These are phyloP conservation scores for Strigops habroptila DNA, from an alignment of 2,113 vertebrate species.

Conservation along the genomic window DNA sequence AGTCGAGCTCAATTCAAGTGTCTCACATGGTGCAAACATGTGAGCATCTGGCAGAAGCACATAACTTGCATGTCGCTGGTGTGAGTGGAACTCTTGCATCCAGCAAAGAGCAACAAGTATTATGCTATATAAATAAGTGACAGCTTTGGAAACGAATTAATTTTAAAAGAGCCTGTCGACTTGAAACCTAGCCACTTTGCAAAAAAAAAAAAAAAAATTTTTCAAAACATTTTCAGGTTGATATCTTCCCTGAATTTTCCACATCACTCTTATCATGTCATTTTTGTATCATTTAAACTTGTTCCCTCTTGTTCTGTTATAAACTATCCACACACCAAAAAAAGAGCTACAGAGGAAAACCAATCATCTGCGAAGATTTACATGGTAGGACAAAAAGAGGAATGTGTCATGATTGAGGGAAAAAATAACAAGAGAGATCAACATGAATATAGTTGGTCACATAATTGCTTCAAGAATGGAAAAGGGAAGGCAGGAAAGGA, in stretches of 20 bases:
- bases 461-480: not conserved
- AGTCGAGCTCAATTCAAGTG: not conserved
- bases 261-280: not conserved
- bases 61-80: not conserved
- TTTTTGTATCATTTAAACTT: not conserved
- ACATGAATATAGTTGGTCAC: not conserved
- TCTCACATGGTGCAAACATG: not conserved
- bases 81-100: not conserved
- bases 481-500: not conserved
- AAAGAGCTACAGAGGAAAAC: not conserved
- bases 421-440: not conserved
- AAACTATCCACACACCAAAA: not conserved
- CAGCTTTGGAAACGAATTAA: not conserved
- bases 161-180: not conserved
- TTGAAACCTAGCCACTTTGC: not conserved
- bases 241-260: not conserved
- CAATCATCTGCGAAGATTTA: not conserved
- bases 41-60: not conserved
- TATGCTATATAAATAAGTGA: not conserved
- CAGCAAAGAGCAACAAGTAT: not conserved
- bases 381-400: not conserved
- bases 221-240: conserved; percentile 31
- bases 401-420: not conserved
- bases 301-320: not conserved
- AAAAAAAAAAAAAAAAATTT: not conserved